phyloP scores from a whole-genome alignment of 2,797 vertebrate species.

The Catharus ustulatus region DNA sequence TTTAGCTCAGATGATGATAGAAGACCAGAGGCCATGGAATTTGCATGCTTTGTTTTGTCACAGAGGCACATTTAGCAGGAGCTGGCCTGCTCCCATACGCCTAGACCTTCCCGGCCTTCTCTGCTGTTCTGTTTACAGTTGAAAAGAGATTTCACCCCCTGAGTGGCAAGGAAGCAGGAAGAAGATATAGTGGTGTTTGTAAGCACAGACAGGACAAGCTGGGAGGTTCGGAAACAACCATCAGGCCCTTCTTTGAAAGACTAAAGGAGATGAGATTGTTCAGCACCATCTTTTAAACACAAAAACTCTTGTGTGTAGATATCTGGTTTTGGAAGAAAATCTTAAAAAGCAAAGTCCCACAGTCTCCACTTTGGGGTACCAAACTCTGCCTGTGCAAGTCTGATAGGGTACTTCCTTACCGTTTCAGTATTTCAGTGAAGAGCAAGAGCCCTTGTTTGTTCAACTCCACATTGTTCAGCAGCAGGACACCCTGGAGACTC shows the following conservation, averaged over 20 bases:
- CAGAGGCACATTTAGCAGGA: not conserved
- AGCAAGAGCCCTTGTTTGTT: conserved; percentile 90
- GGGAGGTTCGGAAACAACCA: not conserved
- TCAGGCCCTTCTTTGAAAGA: not conserved
- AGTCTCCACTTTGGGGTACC: not conserved
- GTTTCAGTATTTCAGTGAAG: conserved; percentile 87
- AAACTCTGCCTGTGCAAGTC: not conserved
- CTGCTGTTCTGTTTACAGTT: not conserved
- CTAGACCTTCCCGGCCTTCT: not conserved
- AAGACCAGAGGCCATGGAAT: not conserved
- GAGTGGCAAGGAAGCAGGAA: not conserved
- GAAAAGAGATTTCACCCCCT: not conserved
- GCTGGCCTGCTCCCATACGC: not conserved
- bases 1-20: not conserved
- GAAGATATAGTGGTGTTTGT: not conserved
- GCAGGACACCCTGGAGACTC: conserved; percentile 84
- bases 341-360: not conserved
- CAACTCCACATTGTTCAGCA: conserved; percentile 83
- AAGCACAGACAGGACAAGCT: not conserved
- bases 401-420: conserved; percentile 75
- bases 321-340: not conserved
- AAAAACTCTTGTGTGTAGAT: not conserved
- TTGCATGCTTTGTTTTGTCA: not conserved
- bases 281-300: not conserved
- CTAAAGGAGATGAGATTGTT: not conserved